These are phyloP conservation scores for Polydrusus tereticollis DNA, from an alignment of 2,888 invertebrate genomes.

Conservation along the genomic window DNA sequence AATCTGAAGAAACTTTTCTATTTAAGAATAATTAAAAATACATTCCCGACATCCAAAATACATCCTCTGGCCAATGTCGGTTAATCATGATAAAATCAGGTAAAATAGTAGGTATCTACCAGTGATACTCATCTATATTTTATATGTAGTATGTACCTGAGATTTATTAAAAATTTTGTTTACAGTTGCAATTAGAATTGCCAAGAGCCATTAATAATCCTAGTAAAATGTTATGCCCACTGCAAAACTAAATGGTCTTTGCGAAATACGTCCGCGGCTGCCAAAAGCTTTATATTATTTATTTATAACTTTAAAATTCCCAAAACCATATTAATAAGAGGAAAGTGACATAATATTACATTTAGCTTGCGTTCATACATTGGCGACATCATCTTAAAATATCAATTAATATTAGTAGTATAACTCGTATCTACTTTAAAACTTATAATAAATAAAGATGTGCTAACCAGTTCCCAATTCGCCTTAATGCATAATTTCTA, in stretches of 20 bases:
- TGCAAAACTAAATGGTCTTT: constrained; percentile 38
- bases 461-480: too few relatives aligned
- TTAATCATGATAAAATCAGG: constrained; percentile 31
- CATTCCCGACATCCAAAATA: background rate
- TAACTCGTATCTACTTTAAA: too few relatives aligned
- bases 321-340: background rate
- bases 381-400: too few relatives aligned
- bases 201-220: constrained; percentile 43
- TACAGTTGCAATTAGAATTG: constrained; percentile 36
- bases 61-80: background rate
- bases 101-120: constrained; percentile 8
- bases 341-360: background rate
- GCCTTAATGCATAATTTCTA: too few relatives aligned
- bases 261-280: constrained; percentile 26
- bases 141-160: constrained; percentile 2
- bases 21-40: background rate
- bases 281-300: constrained; percentile 31
- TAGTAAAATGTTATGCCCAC: constrained; percentile 39
- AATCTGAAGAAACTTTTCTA: too few relatives aligned
- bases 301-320: constrained; percentile 18
- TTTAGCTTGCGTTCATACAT: background rate
- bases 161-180: constrained; percentile 30
- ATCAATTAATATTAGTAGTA: too few relatives aligned
- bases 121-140: constrained; percentile 15
- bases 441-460: too few relatives aligned